Base-by-base conservation (phyloP, 2,797 vertebrate species). In the Halcyon badia region DNA sequence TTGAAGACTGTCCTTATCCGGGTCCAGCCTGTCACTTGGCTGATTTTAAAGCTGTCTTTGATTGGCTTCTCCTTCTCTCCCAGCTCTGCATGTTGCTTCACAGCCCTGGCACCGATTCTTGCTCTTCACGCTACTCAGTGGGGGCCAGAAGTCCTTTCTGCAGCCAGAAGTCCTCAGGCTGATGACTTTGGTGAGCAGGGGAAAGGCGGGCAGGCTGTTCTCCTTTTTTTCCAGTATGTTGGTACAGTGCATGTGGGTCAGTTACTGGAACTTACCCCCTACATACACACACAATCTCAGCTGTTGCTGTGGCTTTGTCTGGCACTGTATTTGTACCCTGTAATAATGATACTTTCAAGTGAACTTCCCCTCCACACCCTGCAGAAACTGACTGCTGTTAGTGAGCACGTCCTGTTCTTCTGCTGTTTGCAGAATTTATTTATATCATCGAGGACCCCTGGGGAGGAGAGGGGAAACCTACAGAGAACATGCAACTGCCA, bases 41-140 rank as follows among this genome's bases (percentile, higher is more conserved):
- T 3, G 12, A 13, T 93, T 87, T 88, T 85, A 72, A 69, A 94
- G 54, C 42, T 88, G 37, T 46, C 39, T 90, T 61, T 86, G 61
- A n/a, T 65, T 57, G 44, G 48, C 56, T 89, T 87, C 46, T 94
- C 69, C 62, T 86, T 91, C 61, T 95, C 48, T 93, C 44, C 30
- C 94, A 99, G 99, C 98, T 39, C 97, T 97, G 62, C 98, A 99
- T 4, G 96, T 98, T 83, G 98, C 97, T 94, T 98, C 98, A 75
- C 99, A 99, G 96, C 99, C 99, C 1, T 99, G 99, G 99, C 98
- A 97, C 97, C 98, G 98, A 46, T 99, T 99, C 97, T 97, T 99
- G 91, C 97, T 99, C 68, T 97, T 98, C 97, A 98, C 98, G 11
- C 97, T 99, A 66, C 96, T 99, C 66, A 98, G 77, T 96, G 98